phyloP scores from a whole-genome alignment of 2,113 vertebrate species.

The Psilopogon haemacephalus region DNA sequence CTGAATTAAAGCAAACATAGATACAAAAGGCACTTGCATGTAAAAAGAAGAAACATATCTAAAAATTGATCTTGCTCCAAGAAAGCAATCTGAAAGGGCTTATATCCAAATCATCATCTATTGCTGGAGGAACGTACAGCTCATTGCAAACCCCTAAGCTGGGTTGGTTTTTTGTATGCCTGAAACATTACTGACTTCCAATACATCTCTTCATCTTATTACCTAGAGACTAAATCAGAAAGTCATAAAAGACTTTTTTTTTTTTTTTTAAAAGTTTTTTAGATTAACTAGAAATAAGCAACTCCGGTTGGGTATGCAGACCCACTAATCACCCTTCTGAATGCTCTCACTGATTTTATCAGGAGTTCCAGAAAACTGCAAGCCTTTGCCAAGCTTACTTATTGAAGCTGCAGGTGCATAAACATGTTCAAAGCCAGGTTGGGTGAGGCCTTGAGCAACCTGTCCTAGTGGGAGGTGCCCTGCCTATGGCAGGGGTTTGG shows the following conservation, averaged over 20 bases:
- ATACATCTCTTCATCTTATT: not conserved
- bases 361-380: not conserved
- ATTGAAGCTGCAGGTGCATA: slow-evolving; percentile 39
- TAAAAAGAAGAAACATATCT: not conserved
- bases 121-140: not conserved
- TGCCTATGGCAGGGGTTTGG: too few species aligned
- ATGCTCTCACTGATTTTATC: not conserved
- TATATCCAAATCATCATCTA: not conserved
- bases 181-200: not conserved
- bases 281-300: not conserved
- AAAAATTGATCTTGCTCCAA: not conserved
- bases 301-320: not conserved
- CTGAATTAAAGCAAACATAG: not conserved
- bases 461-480: too few species aligned
- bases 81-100: not conserved
- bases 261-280: not conserved
- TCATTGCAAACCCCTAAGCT: not conserved
- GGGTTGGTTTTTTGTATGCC: not conserved
- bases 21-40: not conserved
- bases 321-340: not conserved
- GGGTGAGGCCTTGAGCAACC: too few species aligned
- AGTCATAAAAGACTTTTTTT: not conserved
- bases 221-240: not conserved
- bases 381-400: slow-evolving; percentile 38
- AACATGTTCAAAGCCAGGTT: too few species aligned